phyloP scores from a whole-genome alignment of 2,888 invertebrate genomes.

The Melikaiella ostensackeni region DNA sequence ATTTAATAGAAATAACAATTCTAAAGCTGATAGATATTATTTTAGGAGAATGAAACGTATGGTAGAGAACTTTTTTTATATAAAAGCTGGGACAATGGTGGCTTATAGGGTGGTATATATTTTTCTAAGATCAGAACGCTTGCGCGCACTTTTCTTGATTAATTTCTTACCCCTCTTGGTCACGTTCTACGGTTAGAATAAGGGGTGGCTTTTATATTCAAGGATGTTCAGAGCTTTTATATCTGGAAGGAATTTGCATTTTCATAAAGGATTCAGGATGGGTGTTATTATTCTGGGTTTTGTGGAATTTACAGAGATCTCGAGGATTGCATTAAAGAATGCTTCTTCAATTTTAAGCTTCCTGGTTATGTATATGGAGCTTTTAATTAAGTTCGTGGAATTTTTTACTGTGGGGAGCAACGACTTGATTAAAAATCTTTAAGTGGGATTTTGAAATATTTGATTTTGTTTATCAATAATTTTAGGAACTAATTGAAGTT shows the following conservation, averaged over 20 bases:
- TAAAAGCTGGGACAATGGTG: conserved; percentile 13
- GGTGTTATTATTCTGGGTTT: background rate
- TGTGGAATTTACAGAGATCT: background rate
- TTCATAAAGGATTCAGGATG: background rate
- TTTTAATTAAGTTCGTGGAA: background rate
- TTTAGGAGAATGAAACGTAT: background rate
- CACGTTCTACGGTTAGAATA: background rate
- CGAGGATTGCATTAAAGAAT: background rate
- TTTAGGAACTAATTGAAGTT: no score
- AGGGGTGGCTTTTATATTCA: conserved; percentile 21
- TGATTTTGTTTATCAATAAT: no score
- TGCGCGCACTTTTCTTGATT: conserved; percentile 33
- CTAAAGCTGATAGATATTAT: background rate
- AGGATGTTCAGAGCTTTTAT: background rate
- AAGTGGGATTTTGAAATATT: background rate
- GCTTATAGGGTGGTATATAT: conserved; percentile 11
- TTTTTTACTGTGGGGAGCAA: background rate
- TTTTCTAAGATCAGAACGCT: conserved; percentile 27
- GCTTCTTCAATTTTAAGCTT: background rate
- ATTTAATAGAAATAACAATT: background rate
- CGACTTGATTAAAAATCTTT: background rate
- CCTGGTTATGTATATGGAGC: background rate
- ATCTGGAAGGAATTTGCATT: background rate
- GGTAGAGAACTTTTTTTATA: background rate
- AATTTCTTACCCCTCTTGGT: conserved; percentile 13